Base-by-base conservation (phyloP, 2,888 invertebrate genomes). In the Gastrophysa polygoni region DNA sequence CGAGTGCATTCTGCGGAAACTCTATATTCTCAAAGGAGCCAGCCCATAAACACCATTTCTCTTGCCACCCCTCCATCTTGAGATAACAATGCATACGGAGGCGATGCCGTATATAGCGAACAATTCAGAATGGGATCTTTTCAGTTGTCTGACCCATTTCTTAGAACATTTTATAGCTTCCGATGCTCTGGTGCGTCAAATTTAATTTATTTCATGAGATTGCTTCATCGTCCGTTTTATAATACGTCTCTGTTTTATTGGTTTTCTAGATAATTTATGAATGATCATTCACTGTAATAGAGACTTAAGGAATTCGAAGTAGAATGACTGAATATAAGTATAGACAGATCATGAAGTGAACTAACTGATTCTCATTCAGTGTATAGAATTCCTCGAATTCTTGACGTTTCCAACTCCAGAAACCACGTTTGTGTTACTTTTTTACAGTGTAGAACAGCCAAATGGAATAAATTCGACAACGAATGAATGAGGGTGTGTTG, bases 131-230 rank as follows among this genome's bases (percentile, higher is more conserved):
- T 64, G 61, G 56, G 43, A 64, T 60, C 64, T 62, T 63, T 63
- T 59, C 57, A 59, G 57, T 63, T 63, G 60, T 59, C 63, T 67
- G 67, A 68, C 67, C 67, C 65, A 68, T 68, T 68, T 68, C 64
- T 68, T 65, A 61, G 60, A 51, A 50, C 61, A 65, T 61, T 67
- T 67, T 67, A 65, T 63, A 63, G 65, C 63, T 68, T 68, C 67
- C 65, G 64, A 65, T 65, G 67, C 65, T 65, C 55, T 64, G 65
- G 59, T 65, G 67, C 67, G 65, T 65, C 67, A 68, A 64, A 63
- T 68, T 59, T 59, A 56, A 52, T 63, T 68, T 68, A 65, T 67
- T 67, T 67, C 62, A 67, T 64, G 60, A 61, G 61, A 64, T 64
- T 59, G 43, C 62, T 67, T 54, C 58, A 64, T 62, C 60, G 67